These are phyloP conservation scores for Aratinga solstitialis DNA, from an alignment of 2,797 vertebrate species.

Conservation along the genomic window DNA sequence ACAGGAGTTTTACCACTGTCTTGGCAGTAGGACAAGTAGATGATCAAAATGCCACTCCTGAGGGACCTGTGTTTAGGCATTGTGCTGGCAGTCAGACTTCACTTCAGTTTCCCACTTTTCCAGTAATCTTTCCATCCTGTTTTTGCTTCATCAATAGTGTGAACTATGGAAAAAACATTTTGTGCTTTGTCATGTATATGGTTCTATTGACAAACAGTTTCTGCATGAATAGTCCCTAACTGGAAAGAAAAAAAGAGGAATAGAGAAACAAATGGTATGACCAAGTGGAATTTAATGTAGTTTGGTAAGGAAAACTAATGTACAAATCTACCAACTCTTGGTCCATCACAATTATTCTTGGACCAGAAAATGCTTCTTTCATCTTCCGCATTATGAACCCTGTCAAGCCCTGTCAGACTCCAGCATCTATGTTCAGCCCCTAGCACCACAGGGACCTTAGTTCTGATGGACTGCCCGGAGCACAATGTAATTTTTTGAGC, in stretches of 20 bases:
- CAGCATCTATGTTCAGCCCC: neutral
- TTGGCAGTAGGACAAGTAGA: neutral
- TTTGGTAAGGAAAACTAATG: neutral
- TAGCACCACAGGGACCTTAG: neutral
- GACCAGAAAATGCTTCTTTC: neutral
- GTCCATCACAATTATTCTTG: neutral
- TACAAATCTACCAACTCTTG: neutral
- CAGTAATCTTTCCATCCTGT: neutral
- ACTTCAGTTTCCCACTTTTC: neutral
- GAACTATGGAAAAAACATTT: neutral
- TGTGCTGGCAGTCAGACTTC: neutral
- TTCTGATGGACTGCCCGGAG: neutral
- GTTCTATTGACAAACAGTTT: neutral
- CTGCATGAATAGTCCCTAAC: neutral
- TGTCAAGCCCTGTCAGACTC: neutral
- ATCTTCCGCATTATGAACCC: neutral
- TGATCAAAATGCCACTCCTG: neutral
- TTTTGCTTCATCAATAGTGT: neutral
- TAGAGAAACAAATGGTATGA: neutral
- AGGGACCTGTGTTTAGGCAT: neutral
- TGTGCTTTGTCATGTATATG: neutral
- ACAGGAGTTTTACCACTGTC: neutral
- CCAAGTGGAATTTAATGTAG: neutral
- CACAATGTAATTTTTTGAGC: neutral
- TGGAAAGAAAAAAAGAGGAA: neutral